These are phyloP conservation scores for Lithosia quadra DNA, from an alignment of 2,888 invertebrate genomes.

Conservation along the genomic window DNA sequence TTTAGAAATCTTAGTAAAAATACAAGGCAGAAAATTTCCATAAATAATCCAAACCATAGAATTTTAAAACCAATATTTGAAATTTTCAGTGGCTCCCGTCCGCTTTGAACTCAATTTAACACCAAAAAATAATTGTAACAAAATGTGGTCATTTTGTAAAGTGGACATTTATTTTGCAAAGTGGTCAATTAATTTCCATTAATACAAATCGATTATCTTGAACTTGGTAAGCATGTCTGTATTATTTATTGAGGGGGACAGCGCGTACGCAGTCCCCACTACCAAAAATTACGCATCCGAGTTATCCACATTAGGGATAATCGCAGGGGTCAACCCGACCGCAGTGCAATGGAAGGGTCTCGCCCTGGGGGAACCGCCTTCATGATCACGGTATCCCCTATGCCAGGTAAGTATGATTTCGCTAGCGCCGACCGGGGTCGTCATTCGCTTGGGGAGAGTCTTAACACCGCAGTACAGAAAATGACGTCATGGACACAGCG, in stretches of 20 bases:
- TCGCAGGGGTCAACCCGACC: not conserved
- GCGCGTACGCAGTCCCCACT: conserved; percentile 1
- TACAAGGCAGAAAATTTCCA: too few relatives aligned
- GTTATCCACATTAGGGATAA: conserved; percentile 1
- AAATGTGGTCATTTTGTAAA: too few relatives aligned
- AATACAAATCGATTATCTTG: too few relatives aligned
- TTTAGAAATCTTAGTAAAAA: too few relatives aligned
- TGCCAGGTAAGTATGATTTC: not conserved
- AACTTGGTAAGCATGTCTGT: too few relatives aligned
- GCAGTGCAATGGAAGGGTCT: not conserved
- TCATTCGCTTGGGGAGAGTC: conserved; percentile 2
- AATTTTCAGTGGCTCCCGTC: too few relatives aligned
- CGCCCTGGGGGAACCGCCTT: conserved; percentile 1
- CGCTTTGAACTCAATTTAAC: too few relatives aligned
- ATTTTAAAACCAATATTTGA: too few relatives aligned
- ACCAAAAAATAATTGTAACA: too few relatives aligned
- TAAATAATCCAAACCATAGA: too few relatives aligned
- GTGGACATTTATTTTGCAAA: too few relatives aligned
- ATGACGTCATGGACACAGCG: not conserved
- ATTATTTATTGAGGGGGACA: not conserved
- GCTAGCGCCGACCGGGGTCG: not conserved
- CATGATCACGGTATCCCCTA: not conserved
- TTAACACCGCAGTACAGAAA: conserved; percentile 6
- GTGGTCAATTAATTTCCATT: too few relatives aligned
- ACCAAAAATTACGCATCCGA: not conserved